phyloP scores from a whole-genome alignment of 2,797 vertebrate species.

The Anguilla marmorata region DNA sequence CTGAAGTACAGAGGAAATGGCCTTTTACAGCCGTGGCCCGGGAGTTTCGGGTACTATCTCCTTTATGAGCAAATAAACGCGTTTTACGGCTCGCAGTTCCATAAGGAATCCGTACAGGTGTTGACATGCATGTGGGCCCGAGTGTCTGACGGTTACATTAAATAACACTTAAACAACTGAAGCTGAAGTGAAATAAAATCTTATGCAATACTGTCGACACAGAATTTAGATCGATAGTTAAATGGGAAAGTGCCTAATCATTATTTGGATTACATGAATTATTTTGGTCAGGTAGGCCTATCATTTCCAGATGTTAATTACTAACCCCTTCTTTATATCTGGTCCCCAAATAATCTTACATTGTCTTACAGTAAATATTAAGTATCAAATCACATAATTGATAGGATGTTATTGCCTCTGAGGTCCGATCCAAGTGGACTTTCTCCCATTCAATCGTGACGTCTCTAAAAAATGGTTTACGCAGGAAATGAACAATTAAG shows the following conservation, averaged over 20 bases:
- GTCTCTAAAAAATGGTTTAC: not conserved
- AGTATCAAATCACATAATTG: not conserved
- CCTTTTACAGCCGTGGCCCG: slow-evolving; percentile 14
- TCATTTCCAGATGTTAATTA: not conserved
- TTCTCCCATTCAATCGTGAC: not conserved
- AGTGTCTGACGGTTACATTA: not conserved
- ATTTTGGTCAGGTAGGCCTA: not conserved
- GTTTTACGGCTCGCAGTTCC: slow-evolving; percentile 7
- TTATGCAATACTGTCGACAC: not conserved
- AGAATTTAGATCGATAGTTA: not conserved
- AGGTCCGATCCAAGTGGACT: not conserved
- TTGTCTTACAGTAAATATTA: not conserved
- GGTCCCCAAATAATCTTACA: not conserved
- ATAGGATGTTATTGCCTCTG: not conserved
- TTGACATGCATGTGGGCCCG: not conserved
- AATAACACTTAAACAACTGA: not conserved
- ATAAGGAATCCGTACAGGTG: not conserved
- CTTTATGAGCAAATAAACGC: slow-evolving; percentile 24
- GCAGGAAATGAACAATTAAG: slow-evolving; percentile 7
- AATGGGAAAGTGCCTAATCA: not conserved
- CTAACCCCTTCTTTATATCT: not conserved
- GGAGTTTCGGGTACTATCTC: slow-evolving; percentile 3
- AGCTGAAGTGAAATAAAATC: not conserved
- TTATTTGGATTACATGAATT: not conserved
- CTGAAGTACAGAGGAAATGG: slow-evolving; percentile 25